phyloP scores from a whole-genome alignment of 37 sponge, comb jelly and placozoan species.

The Chondrosia reniformis region DNA sequence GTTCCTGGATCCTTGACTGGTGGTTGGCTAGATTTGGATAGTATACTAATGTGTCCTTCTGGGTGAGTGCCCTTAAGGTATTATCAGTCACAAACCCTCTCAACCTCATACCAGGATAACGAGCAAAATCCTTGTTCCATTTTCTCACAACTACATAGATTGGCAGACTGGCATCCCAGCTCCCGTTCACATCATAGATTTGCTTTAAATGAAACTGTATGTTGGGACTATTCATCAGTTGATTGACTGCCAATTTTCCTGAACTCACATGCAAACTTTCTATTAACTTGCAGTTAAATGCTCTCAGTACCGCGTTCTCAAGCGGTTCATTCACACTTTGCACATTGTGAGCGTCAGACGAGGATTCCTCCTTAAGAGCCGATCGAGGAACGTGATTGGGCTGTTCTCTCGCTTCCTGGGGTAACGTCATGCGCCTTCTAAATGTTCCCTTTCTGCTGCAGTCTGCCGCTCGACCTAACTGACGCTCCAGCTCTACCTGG shows the following conservation, averaged over 20 bases:
- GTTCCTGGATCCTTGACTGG: slow-evolving; percentile 41
- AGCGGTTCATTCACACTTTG: slow-evolving; percentile 15
- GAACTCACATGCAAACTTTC: slow-evolving; percentile 22
- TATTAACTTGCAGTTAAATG: slow-evolving; percentile 24
- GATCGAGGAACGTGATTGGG: neutral
- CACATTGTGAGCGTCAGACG: neutral
- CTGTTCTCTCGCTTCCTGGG: neutral
- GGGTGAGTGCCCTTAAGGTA: slow-evolving; percentile 55
- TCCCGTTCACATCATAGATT: slow-evolving; percentile 15
- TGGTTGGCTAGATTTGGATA: slow-evolving; percentile 47
- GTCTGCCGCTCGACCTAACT: neutral
- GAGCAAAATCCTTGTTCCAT: slow-evolving; percentile 32
- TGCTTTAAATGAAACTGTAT: slow-evolving; percentile 14
- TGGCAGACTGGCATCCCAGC: slow-evolving; percentile 32
- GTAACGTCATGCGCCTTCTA: neutral
- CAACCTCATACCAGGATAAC: slow-evolving; percentile 57
- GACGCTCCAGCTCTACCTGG: neutral
- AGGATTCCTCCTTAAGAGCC: neutral
- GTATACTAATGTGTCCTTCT: slow-evolving; percentile 47
- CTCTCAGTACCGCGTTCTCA: slow-evolving; percentile 52
- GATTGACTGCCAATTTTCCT: slow-evolving; percentile 47
- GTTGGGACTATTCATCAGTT: slow-evolving; percentile 28
- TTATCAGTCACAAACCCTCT: slow-evolving; percentile 73
- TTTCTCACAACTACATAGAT: slow-evolving; percentile 30
- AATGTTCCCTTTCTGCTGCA: neutral